A percentile compares a stretch with the other conserved stretches of the same genome.
phyloP scores from a whole-genome alignment of 2,113 vertebrate species.

The Pyxicephalus adspersus region DNA sequence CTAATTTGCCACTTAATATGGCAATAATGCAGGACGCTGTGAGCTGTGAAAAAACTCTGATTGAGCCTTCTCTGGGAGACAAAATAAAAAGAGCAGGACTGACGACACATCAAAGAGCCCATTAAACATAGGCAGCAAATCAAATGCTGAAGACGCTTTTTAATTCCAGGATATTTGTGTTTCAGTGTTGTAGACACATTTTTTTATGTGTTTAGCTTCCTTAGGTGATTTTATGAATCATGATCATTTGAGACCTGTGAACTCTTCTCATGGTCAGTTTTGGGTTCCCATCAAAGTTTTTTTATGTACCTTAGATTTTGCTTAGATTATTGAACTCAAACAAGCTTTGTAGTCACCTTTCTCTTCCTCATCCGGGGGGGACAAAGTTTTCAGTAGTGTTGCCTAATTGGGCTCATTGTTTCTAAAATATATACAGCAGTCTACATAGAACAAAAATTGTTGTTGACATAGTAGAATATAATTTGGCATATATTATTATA shows the following conservation, averaged over 20 bases:
- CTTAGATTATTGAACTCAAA: not conserved
- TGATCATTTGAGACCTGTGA: not conserved
- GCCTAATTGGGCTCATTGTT: not conserved
- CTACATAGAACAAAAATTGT: no score
- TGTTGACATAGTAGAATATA: no score
- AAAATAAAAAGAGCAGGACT: not conserved
- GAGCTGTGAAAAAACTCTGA: slow-evolving; percentile 23
- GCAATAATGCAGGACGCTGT: slow-evolving; percentile 4
- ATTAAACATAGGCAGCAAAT: slow-evolving; percentile 29
- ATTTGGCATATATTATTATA: no score
- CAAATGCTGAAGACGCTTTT: not conserved
- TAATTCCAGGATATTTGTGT: slow-evolving; percentile 30
- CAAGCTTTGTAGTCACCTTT: slow-evolving; percentile 18
- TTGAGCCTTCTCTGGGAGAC: not conserved
- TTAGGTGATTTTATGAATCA: not conserved
- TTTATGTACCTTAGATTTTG: not conserved
- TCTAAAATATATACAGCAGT: no score
- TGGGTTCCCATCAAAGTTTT: slow-evolving; percentile 27
- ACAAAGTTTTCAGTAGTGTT: not conserved
- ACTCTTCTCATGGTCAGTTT: not conserved
- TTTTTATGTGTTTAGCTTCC: slow-evolving; percentile 12
- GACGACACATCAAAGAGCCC: slow-evolving; percentile 31
- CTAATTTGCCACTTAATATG: slow-evolving; percentile 20
- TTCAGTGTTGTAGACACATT: slow-evolving; percentile 1
- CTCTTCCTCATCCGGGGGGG: not conserved